Percentiles rank a stretch among this genome's conserved stretches.
phyloP scores from a whole-genome alignment of 2,888 invertebrate genomes.

The Camponotus fellah region DNA sequence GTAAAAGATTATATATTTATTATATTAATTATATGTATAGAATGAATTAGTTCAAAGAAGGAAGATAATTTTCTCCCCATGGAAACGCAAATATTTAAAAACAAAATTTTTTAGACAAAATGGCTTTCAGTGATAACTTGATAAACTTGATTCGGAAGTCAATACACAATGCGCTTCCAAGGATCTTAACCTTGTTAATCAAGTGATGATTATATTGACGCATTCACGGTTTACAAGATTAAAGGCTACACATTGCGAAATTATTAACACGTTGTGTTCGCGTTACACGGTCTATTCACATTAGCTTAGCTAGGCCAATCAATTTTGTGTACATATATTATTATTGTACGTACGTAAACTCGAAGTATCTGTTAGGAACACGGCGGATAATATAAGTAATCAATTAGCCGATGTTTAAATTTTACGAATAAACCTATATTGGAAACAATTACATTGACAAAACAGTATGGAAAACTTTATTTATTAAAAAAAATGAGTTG shows the following conservation, averaged over 20 bases:
- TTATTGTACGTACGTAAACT: slow-evolving; percentile 58
- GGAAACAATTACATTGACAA: not conserved
- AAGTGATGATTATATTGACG: not conserved
- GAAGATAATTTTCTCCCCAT: not conserved
- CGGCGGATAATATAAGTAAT: slow-evolving; percentile 6
- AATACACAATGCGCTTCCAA: slow-evolving; percentile 14
- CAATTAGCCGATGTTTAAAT: not conserved
- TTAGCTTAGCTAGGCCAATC: slow-evolving; percentile 75
- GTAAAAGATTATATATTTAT: not conserved
- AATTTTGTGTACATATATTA: slow-evolving; percentile 75
- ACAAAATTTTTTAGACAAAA: not conserved
- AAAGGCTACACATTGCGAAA: not conserved
- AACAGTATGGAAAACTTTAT: not conserved
- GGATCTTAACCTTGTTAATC: not conserved
- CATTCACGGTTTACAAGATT: not conserved
- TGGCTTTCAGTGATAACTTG: slow-evolving; percentile 14
- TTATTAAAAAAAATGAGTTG: not conserved
- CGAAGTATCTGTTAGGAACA: slow-evolving; percentile 28
- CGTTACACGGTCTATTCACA: slow-evolving; percentile 67
- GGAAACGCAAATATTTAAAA: not conserved
- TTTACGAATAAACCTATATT: not conserved
- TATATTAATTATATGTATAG: not conserved
- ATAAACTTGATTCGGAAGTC: slow-evolving; percentile 47
- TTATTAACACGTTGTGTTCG: slow-evolving; percentile 25
- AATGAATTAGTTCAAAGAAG: not conserved